Conservation (phyloP, 2,797 vertebrate genomes). For the Fringilla coelebs region DNA sequence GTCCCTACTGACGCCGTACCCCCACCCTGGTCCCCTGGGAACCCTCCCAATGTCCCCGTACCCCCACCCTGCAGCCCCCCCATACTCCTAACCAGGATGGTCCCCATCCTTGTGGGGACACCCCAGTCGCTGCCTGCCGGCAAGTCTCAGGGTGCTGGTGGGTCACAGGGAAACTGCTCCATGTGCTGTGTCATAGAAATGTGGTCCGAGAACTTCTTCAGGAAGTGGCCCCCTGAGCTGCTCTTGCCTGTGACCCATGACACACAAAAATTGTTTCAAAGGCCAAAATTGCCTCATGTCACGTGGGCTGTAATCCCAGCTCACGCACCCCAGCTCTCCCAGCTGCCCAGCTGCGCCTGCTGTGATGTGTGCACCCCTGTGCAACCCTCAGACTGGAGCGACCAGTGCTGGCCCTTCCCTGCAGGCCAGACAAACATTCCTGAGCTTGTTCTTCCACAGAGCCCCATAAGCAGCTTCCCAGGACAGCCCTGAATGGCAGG, state of each 20-base stretch:
- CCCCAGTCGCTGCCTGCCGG: neutral
- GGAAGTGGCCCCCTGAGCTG: neutral
- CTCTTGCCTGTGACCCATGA: neutral
- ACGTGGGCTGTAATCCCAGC: rapidly evolving
- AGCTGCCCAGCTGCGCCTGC: neutral
- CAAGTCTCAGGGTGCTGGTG: neutral
- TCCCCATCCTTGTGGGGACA: no score
- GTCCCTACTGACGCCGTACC: rapidly evolving
- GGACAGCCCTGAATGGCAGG: neutral
- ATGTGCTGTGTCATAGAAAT: neutral
- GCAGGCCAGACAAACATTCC: neutral
- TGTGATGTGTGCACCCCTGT: rapidly evolving
- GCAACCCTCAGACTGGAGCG: neutral
- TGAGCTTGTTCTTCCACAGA: neutral
- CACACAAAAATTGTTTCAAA: neutral
- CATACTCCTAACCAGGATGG: no score
- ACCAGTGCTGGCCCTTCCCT: neutral
- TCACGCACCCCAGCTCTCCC: neutral
- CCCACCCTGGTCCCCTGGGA: no score
- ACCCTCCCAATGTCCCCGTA: neutral
- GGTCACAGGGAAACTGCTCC: neutral
- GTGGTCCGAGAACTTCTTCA: neutral
- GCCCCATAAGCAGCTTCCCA: neutral
- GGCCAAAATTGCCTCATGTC: rapidly evolving
- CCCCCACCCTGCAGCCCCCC: neutral